These are phyloP conservation scores for Tenthredo amoena DNA, from an alignment of 2,888 invertebrate genomes.

Conservation along the genomic window DNA sequence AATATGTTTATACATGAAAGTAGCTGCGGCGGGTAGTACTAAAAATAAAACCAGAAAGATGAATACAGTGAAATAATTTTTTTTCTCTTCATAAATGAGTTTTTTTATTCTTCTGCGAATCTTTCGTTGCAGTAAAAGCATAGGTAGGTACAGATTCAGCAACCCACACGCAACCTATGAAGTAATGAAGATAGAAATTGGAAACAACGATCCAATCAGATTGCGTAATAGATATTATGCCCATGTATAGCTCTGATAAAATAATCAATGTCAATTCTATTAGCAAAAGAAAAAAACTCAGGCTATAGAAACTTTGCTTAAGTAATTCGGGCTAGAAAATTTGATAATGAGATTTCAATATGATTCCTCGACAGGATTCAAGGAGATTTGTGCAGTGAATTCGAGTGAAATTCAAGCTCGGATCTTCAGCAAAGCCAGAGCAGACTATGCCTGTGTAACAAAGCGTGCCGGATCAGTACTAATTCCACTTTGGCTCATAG, in stretches of 20 bases:
- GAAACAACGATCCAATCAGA: not conserved
- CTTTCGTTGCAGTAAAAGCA: not conserved
- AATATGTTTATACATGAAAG: not conserved
- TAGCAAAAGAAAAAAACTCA: not conserved
- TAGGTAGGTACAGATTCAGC: not conserved
- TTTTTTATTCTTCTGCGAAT: not conserved
- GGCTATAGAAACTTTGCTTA: not conserved
- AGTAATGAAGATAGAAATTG: not conserved
- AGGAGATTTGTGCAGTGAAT: not conserved
- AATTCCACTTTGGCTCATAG: constrained; percentile 8
- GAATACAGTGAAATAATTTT: not conserved
- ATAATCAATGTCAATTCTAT: constrained; percentile 8
- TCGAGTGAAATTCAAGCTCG: not conserved
- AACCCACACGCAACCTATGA: not conserved
- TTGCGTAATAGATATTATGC: constrained; percentile 4
- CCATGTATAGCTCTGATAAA: not conserved
- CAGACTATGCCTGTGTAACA: not conserved
- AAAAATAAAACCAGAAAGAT: not conserved
- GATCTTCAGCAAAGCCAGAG: not conserved
- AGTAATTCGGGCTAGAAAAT: not conserved
- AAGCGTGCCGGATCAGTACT: not conserved
- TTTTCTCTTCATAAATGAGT: not conserved
- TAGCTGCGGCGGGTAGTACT: not conserved
- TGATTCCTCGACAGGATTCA: not conserved
- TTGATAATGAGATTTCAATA: not conserved